A percentile compares a stretch with the other conserved stretches of the same genome.
Evolutionary conservation across 2,113 vertebrate species (phyloP).

Genomic region (Periophthalmus modestus): DNA sequence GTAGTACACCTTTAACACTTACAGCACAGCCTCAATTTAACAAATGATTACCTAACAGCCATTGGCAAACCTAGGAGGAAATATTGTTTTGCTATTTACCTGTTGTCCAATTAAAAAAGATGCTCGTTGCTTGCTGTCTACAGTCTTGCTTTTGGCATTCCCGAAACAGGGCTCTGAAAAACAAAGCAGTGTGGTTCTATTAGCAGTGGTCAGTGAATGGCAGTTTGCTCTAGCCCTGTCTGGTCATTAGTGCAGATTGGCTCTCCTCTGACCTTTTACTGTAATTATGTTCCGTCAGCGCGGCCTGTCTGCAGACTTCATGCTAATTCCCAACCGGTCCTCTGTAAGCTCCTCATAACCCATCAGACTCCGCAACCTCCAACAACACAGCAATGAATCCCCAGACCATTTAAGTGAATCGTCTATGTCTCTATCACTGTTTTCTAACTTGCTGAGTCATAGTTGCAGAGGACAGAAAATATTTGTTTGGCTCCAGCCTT

Average conservation of each 20-base stretch:
- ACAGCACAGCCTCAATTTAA: not conserved
- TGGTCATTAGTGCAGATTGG: constrained; percentile 49
- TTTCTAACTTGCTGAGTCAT: not conserved
- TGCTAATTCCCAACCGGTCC: constrained; percentile 27
- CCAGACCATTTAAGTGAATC: not conserved
- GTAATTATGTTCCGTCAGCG: constrained; percentile 53
- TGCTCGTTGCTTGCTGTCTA: not conserved
- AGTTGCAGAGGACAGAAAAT: not conserved
- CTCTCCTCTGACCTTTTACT: constrained; percentile 55
- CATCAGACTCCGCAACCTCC: not conserved
- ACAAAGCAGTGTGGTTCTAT: not conserved
- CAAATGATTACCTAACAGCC: not conserved
- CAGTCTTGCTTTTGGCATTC: not conserved
- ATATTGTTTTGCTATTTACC: not conserved
- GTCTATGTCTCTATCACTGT: not conserved
- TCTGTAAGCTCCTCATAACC: not conserved
- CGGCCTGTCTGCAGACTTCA: constrained; percentile 24
- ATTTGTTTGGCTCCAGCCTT: not conserved
- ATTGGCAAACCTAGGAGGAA: not conserved
- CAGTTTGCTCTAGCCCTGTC: not conserved
- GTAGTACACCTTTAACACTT: not conserved
- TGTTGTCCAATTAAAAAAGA: not conserved
- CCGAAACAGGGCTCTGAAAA: not conserved
- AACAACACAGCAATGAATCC: constrained; percentile 1
- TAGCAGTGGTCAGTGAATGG: constrained; percentile 17